These are phyloP conservation scores for Dryobota labecula DNA, from an alignment of 2,888 invertebrate species.

Conservation along the genomic window DNA sequence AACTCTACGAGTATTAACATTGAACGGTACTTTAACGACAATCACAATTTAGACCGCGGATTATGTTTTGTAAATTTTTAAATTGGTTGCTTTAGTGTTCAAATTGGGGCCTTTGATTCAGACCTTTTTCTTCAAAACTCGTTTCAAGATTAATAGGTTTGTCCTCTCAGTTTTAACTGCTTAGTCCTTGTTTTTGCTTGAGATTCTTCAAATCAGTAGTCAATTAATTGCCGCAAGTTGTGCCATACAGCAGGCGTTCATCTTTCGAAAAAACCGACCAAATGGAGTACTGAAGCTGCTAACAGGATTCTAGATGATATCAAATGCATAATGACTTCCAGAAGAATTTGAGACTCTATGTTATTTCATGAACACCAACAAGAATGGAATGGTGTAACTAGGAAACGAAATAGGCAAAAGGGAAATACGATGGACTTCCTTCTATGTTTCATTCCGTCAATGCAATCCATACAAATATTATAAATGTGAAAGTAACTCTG, in stretches of 20 bases:
- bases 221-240: not conserved
- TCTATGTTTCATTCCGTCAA: not conserved
- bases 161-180: not conserved
- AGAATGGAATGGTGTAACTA: not conserved
- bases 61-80: constrained; percentile 20
- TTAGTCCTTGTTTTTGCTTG: not conserved
- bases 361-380: not conserved
- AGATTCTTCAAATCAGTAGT: not conserved
- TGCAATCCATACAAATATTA: too few relatives aligned
- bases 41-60: constrained; percentile 8
- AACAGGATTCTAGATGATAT: not conserved
- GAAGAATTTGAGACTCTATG: not conserved
- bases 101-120: not conserved
- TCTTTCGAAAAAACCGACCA: not conserved
- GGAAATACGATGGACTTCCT: not conserved
- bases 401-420: not conserved
- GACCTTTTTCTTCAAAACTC: not conserved
- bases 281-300: not conserved
- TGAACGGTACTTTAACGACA: constrained; percentile 12
- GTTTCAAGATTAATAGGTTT: constrained; percentile 12
- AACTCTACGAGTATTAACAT: too few relatives aligned
- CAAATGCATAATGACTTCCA: not conserved
- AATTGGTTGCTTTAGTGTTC: not conserved
- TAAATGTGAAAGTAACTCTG: too few relatives aligned
- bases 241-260: not conserved